Evolutionary conservation across 2,797 vertebrate genomes (phyloP), one percentile per base, ranked within the genome.

Genomic region (Vespertilio murinus): DNA sequence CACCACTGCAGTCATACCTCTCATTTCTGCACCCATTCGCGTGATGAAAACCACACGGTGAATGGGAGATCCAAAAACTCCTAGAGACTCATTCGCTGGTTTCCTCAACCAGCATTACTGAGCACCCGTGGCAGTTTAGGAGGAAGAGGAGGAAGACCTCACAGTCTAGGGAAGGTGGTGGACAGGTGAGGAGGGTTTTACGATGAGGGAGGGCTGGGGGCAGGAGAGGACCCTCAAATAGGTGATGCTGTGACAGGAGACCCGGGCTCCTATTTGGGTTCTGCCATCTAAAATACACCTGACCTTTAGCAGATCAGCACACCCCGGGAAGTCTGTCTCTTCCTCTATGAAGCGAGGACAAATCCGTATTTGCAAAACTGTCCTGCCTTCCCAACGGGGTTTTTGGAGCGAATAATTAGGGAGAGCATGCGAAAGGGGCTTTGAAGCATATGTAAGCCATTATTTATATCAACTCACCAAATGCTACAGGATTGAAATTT

Each of bases 401-500:
- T 89, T 40, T 1, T 18, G 49, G 69, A 52, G 81, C 28, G 64
- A n/a, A 45, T 13, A 59, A 67, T 75, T 47, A 23, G 80, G 40
- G 40, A 71, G 49, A 81, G 47, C 17, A 6, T 0, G 8, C 2
- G 42, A 30, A 59, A 18, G 83, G 83, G 65, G 11, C 42, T 45
- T 47, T 47, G 54, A 84, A 86, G 78, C 64, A n/a, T 42, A 49
- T 22, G 33, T 33, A 56, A 92, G 83, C 47, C 89, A 81, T 77
- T 82, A 75, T 88, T 86, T 82, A 49, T 88, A 67, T 35, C 81
- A 74, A 94, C 61, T 90, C 67, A n/a, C 93, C 91, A 83, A 88
- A 87, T 47, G 79, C 73, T 69, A 71, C 56, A 65, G 94, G 33
- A 91, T 59, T 75, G 47, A 85, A 77, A 82, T 95, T 90, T 95